Percentiles rank a stretch among this genome's conserved stretches.
Conservation (phyloP, 1,140 invertebrate species). For the Plutomurus gul region DNA sequence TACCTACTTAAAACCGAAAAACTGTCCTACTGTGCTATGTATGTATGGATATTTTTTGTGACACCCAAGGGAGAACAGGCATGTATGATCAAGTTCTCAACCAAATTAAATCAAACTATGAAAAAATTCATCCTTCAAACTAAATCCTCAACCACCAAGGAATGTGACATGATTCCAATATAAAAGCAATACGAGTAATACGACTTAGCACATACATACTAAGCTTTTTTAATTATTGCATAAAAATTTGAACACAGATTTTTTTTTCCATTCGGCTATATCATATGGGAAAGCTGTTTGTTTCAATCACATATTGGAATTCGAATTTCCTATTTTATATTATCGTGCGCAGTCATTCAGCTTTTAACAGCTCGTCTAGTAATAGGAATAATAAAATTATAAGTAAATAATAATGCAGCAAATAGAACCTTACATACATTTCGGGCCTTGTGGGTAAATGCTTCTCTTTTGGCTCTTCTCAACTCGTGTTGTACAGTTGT, state of each 20-base stretch:
- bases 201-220: not conserved
- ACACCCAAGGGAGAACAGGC: too few relatives aligned
- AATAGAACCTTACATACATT: not conserved
- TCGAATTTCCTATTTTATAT: not conserved
- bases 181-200: not conserved
- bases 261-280: not conserved
- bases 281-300: not conserved
- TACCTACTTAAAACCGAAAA: too few relatives aligned
- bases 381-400: not conserved
- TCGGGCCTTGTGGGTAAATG: conserved; percentile 1
- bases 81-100: too few relatives aligned
- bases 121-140: too few relatives aligned
- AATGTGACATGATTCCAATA: not conserved
- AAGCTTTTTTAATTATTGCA: not conserved
- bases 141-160: too few relatives aligned
- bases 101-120: too few relatives aligned
- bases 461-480: not conserved
- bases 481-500: not conserved
- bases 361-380: not conserved
- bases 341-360: not conserved
- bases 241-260: conserved; percentile 7
- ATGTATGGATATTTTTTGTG: too few relatives aligned
- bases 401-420: not conserved
- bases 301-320: conserved; percentile 25
- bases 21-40: too few relatives aligned